These are phyloP conservation scores for Petrocephalus microphthalmus DNA, from an alignment of 2,113 vertebrate genomes.

Conservation along the genomic window DNA sequence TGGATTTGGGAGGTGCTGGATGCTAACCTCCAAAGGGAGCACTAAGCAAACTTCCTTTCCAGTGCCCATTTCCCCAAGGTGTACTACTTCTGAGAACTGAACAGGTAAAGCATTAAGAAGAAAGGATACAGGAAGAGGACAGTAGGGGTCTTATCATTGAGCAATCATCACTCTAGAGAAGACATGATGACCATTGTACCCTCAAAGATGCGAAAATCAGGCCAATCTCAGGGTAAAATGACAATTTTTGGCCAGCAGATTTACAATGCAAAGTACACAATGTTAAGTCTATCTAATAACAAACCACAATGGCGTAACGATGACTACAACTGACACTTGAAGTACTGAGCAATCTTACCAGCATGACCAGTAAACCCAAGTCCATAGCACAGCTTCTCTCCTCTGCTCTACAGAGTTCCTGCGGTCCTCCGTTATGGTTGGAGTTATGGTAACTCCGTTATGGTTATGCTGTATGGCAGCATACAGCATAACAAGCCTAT, in stretches of 20 bases:
- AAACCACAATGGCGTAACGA: neutral
- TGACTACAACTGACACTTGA: neutral
- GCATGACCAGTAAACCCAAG: neutral
- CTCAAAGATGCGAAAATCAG: neutral
- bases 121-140: slow-evolving; percentile 24
- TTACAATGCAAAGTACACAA: neutral
- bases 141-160: slow-evolving; percentile 26
- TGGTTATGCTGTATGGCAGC: no score
- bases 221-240: neutral
- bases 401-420: neutral
- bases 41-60: neutral
- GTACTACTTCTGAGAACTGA: neutral
- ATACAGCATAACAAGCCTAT: neutral
- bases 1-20: neutral
- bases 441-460: no score
- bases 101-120: neutral
- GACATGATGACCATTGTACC: neutral
- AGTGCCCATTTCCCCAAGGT: neutral
- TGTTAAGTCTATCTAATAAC: neutral
- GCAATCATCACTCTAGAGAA: neutral
- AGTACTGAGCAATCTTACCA: neutral
- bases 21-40: neutral
- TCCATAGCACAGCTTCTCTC: neutral
- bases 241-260: neutral
- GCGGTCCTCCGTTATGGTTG: neutral